Base-by-base conservation (phyloP, 2,797 vertebrate species). In the Danio jaintianensis region DNA sequence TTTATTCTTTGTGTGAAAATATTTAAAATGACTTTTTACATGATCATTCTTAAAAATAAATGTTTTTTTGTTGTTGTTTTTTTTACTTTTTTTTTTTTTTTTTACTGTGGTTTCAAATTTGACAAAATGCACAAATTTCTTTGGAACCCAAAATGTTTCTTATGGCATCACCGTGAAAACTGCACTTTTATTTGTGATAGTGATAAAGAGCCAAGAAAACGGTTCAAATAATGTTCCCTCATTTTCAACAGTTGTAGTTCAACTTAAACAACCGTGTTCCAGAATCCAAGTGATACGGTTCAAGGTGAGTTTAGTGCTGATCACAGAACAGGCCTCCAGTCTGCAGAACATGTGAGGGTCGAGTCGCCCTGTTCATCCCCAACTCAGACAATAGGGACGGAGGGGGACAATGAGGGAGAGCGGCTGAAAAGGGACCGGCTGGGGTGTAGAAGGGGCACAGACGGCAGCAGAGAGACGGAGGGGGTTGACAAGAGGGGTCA, bases 401-500 rank as follows among this genome's bases (percentile, higher is more conserved):
- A 84, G 85, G 76, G 85, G 88, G 89, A 53, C 80, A 86, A 83
- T 79, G 85, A 82, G 82, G 75, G 77, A 83, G 61, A 83, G 83
- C 80, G 4, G 13, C 70, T 74, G 71, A 59, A 82, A 82, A 86
- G 79, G 85, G 53, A 45, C 78, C 59, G 82, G 81, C 78, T 81
- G 78, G 77, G 72, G 47, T 82, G 50, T 40, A 52, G 10, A 29
- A 75, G 74, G 66, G 74, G 63, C 66, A 56, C 82, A 84, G 82
- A 80, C 83, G 75, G 43, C 64, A 70, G 45, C 62, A 48, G 59
- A 79, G 85, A 89, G 85, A 88, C 85, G 63, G 79, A 85, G 85
- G 84, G 83, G 85, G 74, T 88, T 90, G 90, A 88, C 90, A 89
- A 29, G 81, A 81, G 78, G 88, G 92, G 91, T 93, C 90, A 89